These are phyloP conservation scores for Urocitellus parryii DNA, from an alignment of 2,113 vertebrate species.

Conservation along the genomic window DNA sequence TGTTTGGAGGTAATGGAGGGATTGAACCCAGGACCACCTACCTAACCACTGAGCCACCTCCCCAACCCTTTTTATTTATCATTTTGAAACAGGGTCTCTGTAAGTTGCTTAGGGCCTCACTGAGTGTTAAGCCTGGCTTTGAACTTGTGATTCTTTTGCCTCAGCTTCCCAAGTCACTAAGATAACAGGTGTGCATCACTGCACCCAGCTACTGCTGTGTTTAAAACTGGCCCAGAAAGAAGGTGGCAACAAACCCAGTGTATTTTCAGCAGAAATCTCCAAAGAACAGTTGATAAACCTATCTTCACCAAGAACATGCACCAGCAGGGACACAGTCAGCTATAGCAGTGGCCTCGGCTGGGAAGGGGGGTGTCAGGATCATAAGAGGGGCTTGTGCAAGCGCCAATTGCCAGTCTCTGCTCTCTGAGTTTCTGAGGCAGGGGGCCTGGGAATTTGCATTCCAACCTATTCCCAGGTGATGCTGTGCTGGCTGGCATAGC, in stretches of 20 bases:
- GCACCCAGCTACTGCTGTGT: too few relatives aligned
- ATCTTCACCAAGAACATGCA: too few relatives aligned
- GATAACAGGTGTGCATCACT: too few relatives aligned
- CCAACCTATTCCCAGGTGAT: background rate
- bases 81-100: too few relatives aligned
- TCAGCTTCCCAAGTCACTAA: too few relatives aligned
- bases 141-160: too few relatives aligned
- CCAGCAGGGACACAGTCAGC: too few relatives aligned
- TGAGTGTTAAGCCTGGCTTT: too few relatives aligned
- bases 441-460: background rate
- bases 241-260: background rate
- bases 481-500: background rate
- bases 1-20: background rate
- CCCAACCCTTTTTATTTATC: too few relatives aligned
- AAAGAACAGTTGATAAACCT: background rate
- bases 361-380: accelerated
- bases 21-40: too few relatives aligned
- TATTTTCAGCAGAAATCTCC: background rate
- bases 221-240: background rate
- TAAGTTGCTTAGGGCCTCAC: too few relatives aligned
- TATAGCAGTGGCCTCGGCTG: background rate
- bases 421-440: background rate
- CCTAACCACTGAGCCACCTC: too few relatives aligned
- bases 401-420: accelerated
- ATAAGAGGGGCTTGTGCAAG: accelerated